phyloP scores from a whole-genome alignment of 2,113 vertebrate genomes.

The Furnarius figulus region DNA sequence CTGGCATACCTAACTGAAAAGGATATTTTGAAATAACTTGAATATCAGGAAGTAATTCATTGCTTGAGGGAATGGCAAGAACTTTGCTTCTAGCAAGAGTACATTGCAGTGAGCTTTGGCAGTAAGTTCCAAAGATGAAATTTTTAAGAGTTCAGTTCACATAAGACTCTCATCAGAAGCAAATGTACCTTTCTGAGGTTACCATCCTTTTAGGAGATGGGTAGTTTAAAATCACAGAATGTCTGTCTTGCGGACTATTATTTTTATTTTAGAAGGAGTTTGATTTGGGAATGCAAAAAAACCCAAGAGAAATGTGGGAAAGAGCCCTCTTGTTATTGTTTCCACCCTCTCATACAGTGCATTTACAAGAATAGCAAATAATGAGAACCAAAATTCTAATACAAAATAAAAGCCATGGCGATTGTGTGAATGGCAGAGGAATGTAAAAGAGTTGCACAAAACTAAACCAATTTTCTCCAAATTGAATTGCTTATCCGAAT shows the following conservation, averaged over 20 bases:
- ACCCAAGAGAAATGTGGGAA: neutral
- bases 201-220: neutral
- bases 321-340: neutral
- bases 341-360: neutral
- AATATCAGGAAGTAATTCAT: slow-evolving; percentile 2
- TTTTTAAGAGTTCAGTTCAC: slow-evolving; percentile 8
- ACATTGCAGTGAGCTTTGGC: slow-evolving; percentile 63
- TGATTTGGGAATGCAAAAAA: neutral
- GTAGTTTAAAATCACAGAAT: neutral
- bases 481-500: neutral
- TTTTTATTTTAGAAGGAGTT: neutral
- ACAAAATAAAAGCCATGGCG: neutral
- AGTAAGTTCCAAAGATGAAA: slow-evolving; percentile 55
- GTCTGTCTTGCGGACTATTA: neutral
- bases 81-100: slow-evolving; percentile 67
- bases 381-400: slow-evolving; percentile 3
- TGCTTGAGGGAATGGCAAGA: slow-evolving; percentile 64
- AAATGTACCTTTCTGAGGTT: slow-evolving; percentile 28
- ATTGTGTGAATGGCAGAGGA: slow-evolving; percentile 13
- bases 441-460: slow-evolving; percentile 18
- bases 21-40: slow-evolving; percentile 40
- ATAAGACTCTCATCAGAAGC: slow-evolving; percentile 15
- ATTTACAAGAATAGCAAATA: slow-evolving; percentile 9
- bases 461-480: slow-evolving; percentile 3
- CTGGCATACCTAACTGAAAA: slow-evolving; percentile 60